Percentiles rank a stretch among this genome's conserved stretches.
Conservation (phyloP, 2,797 vertebrate genomes). For the Tadarida brasiliensis region DNA sequence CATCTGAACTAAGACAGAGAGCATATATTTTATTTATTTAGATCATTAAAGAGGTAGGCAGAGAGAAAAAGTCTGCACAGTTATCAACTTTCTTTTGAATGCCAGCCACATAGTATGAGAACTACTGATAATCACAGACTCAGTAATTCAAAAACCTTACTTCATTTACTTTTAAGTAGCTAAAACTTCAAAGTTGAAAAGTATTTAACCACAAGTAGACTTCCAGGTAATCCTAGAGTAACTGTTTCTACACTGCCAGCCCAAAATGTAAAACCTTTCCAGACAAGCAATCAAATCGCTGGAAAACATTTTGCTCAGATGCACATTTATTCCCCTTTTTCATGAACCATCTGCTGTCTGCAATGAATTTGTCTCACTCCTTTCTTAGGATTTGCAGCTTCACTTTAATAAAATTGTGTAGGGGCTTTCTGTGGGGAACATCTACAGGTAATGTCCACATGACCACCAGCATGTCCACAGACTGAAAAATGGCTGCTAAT, state of each 20-base stretch:
- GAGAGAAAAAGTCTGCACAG: neutral
- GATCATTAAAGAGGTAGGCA: neutral
- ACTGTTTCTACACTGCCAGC: neutral
- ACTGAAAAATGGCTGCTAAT: neutral
- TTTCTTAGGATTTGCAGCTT: neutral
- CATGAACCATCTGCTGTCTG: neutral
- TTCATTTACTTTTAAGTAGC: neutral
- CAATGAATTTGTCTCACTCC: neutral
- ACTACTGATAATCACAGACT: neutral
- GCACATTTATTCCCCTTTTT: neutral
- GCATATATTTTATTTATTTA: neutral
- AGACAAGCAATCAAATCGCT: neutral
- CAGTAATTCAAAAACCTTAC: neutral
- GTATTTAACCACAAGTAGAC: neutral
- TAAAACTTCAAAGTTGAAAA: neutral
- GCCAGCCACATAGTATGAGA: neutral
- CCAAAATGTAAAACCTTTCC: neutral
- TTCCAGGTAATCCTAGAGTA: neutral
- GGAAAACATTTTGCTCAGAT: neutral
- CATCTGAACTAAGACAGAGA: neutral
- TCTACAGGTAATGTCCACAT: neutral
- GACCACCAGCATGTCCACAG: neutral
- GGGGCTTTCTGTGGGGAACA: neutral
- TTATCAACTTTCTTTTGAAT: neutral
- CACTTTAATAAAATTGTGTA: neutral